Base-by-base conservation (phyloP, 2,888 invertebrate species). In the Scrobipalpa atriplicella region DNA sequence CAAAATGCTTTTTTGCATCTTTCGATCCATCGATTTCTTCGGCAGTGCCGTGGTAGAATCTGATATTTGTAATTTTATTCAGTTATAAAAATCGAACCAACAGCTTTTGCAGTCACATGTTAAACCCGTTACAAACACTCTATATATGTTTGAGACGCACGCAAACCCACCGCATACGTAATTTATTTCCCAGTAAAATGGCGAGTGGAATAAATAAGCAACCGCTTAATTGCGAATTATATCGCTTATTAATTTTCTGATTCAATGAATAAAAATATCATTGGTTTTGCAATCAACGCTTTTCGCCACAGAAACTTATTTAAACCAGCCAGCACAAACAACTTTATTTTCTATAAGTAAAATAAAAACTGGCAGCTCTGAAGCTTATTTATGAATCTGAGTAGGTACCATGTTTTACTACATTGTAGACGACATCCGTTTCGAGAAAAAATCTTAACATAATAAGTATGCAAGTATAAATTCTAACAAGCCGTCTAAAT, bases 401-500 rank as follows among this genome's bases (percentile, higher is more conserved):
- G 38, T 2, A 56, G 9, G 18, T 11, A 29, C 36, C 13, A 36
- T 11, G 29, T 36, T 58, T 38, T n/a, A 58, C 36, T n/a, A 16
- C 58, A 58, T 58, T 58, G 16, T 58, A 16, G 16, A 38, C 38
- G 58, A 58, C 58, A 58, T 58, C 58, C 38, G 58, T 38, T 58
- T 38, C 58, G 16, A 58, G 58, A 58, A 58, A 58, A 58, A 38
- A 38, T 58, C 19, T 54, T 56, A 21, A 56, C 54, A 36, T 58
- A 58, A 58, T 58, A 58, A 61, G 41, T 61, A 61, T 41, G 41
- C 61, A 61, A 41, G 62, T 62, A 62, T 47, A 71, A 68, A 69
- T 67, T 69, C 71, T 73, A 75, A 69, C 72, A 71, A 71, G 70
- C 67, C 68, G 71, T 74, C 72, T 73, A 75, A 74, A 74, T 73